A percentile compares a stretch with the other conserved stretches of the same genome.
Evolutionary conservation across 2,888 invertebrate genomes (phyloP).

Genomic region (Drosophila nigricruria): DNA sequence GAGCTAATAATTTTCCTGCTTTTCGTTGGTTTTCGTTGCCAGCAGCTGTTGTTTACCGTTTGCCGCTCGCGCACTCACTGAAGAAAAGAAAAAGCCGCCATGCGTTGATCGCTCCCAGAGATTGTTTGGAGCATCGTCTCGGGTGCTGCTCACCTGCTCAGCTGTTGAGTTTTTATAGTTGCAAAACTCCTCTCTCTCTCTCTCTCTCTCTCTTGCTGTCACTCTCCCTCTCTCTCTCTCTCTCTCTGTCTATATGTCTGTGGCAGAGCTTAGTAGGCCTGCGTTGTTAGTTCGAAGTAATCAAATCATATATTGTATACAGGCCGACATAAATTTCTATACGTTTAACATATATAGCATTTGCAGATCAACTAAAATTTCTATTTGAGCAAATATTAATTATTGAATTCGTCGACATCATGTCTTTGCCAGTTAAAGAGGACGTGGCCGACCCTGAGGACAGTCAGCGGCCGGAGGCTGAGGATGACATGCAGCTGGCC

Average conservation of each 20-base stretch:
- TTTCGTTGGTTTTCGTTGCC: constrained; percentile 24
- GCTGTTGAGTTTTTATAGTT: constrained; percentile 14
- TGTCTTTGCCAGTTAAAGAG: constrained; percentile 26
- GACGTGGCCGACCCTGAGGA: neutral
- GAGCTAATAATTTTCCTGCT: constrained; percentile 25
- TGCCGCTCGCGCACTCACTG: constrained; percentile 76
- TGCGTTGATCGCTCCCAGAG: constrained; percentile 58
- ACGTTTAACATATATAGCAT: constrained; percentile 2
- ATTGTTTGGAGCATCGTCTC: constrained; percentile 43
- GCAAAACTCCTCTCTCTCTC: constrained; percentile 13
- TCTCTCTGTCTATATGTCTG: neutral
- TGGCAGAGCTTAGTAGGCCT: constrained; percentile 37
- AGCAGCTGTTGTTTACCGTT: constrained; percentile 78
- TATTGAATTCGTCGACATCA: neutral
- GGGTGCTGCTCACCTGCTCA: constrained; percentile 49
- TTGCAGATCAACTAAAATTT: neutral
- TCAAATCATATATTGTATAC: neutral
- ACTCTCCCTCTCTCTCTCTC: neutral
- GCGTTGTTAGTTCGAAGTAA: neutral
- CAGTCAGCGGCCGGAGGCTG: neutral
- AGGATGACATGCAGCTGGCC: neutral
- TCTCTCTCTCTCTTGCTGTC: too few relatives aligned
- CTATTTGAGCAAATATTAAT: neutral
- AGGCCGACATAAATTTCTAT: neutral
- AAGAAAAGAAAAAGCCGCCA: constrained; percentile 47